phyloP scores from a whole-genome alignment of 92 coral and sea anemone species.

The Chrysogorgia sp. region DNA sequence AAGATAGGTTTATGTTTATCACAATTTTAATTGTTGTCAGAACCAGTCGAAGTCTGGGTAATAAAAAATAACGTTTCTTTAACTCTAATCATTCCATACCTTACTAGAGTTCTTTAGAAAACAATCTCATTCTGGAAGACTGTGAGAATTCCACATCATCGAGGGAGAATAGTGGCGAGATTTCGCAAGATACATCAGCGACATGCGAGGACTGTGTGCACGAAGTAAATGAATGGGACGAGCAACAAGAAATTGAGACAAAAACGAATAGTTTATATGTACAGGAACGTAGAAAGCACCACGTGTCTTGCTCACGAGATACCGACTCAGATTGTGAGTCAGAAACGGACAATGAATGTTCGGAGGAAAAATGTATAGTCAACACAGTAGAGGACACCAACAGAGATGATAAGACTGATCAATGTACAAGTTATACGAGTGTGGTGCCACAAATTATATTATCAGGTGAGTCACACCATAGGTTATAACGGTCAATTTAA shows the following conservation, averaged over 20 bases:
- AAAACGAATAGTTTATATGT: conserved; percentile 36
- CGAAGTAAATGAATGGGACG: conserved; percentile 41
- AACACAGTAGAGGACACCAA: background rate
- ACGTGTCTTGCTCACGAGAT: background rate
- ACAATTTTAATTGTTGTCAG: background rate
- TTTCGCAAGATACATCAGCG: conserved; percentile 1
- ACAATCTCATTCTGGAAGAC: background rate
- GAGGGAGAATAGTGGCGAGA: conserved; percentile 36
- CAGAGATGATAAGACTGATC: background rate
- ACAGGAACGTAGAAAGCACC: background rate
- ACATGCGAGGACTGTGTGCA: conserved; percentile 33
- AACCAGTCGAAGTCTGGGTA: too few relatives aligned
- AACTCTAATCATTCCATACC: background rate
- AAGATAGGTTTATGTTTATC: background rate
- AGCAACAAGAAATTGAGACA: conserved; percentile 1
- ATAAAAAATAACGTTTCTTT: too few relatives aligned
- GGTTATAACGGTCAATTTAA: too few relatives aligned
- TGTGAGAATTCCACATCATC: conserved; percentile 12
- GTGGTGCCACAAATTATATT: conserved; percentile 18
- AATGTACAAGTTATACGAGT: background rate
- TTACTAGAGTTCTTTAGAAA: conserved; percentile 1
- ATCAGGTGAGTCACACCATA: conserved; percentile 21
- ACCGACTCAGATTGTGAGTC: background rate
- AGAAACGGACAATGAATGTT: background rate
- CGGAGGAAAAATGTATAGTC: background rate